Evolutionary conservation across 2,113 vertebrate genomes (phyloP).

Genomic region (Australoheros scitulus): DNA sequence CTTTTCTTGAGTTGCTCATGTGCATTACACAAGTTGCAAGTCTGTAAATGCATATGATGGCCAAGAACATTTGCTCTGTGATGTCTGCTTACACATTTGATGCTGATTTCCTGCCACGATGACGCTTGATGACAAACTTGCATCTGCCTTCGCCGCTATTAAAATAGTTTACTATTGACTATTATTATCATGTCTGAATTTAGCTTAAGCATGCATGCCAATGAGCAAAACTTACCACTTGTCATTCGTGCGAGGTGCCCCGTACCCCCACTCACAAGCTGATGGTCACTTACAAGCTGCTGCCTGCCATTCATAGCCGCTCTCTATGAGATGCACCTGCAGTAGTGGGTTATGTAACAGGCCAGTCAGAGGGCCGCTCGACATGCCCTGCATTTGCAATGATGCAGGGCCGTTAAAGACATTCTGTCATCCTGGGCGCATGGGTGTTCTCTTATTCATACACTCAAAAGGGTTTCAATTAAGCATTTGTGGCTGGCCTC

Average conservation of each 20-base stretch:
- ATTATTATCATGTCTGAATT: slow-evolving; percentile 28
- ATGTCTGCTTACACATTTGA: slow-evolving; percentile 10
- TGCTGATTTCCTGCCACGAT: background rate
- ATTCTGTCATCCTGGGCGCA: slow-evolving; percentile 39
- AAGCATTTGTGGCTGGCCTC: slow-evolving; percentile 51
- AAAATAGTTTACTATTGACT: slow-evolving; percentile 13
- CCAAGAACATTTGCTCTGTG: background rate
- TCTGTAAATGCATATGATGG: background rate
- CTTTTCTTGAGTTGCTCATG: background rate
- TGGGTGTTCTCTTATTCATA: slow-evolving; percentile 64
- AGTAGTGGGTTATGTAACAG: slow-evolving; percentile 50
- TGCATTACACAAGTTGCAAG: background rate
- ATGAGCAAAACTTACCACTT: slow-evolving; percentile 29
- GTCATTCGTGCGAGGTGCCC: slow-evolving; percentile 9
- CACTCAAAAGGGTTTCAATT: slow-evolving; percentile 63
- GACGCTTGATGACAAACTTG: slow-evolving; percentile 18
- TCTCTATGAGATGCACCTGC: slow-evolving; percentile 63
- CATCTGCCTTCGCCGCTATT: background rate
- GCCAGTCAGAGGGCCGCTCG: slow-evolving; percentile 4
- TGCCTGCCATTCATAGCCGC: slow-evolving; percentile 57
- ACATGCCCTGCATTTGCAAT: slow-evolving; percentile 45
- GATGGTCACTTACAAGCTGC: slow-evolving; percentile 70
- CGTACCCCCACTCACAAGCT: slow-evolving; percentile 22
- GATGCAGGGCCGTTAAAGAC: slow-evolving; percentile 44
- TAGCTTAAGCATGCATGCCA: background rate